Conservation (phyloP, 2,113 vertebrate species). For the Gopherus evgoodei region DNA sequence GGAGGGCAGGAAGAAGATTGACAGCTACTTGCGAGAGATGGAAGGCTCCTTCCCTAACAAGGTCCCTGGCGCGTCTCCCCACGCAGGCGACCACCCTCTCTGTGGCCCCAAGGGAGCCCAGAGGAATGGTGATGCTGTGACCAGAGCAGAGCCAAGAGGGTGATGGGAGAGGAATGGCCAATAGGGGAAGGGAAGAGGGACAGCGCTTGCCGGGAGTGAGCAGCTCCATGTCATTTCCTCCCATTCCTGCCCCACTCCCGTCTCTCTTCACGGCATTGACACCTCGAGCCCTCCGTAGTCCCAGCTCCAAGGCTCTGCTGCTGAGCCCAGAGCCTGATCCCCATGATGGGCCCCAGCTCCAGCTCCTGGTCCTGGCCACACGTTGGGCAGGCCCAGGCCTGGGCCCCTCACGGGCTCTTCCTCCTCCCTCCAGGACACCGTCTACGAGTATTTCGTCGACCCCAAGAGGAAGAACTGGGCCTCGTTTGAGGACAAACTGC, state of each 20-base stretch:
- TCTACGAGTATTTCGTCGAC: conserved; percentile 92
- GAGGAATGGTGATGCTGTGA: not conserved
- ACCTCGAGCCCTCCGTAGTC: no score
- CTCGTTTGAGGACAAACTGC: conserved; percentile 88
- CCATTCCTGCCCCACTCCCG: no score
- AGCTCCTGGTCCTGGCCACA: not conserved
- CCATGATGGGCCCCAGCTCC: not conserved
- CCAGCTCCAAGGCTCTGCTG: no score
- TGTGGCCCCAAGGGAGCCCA: not conserved
- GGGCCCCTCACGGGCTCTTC: not conserved
- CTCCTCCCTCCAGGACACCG: conserved; percentile 80
- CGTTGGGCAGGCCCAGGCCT: not conserved
- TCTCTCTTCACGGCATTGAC: no score
- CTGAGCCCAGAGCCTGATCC: not conserved
- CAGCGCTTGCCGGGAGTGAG: not conserved
- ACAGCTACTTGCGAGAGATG: conserved; percentile 86
- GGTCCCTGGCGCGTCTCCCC: conserved; percentile 67
- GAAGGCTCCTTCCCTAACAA: conserved; percentile 90
- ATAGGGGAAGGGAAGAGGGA: not conserved
- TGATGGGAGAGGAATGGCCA: not conserved
- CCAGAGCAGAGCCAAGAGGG: not conserved
- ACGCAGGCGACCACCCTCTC: no score
- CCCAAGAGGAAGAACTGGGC: conserved; percentile 86
- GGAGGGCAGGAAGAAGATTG: conserved; percentile 87
- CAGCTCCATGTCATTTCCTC: no score